These are phyloP conservation scores for Ochotona curzoniae DNA, from an alignment of 2,113 vertebrate species.

Conservation along the genomic window DNA sequence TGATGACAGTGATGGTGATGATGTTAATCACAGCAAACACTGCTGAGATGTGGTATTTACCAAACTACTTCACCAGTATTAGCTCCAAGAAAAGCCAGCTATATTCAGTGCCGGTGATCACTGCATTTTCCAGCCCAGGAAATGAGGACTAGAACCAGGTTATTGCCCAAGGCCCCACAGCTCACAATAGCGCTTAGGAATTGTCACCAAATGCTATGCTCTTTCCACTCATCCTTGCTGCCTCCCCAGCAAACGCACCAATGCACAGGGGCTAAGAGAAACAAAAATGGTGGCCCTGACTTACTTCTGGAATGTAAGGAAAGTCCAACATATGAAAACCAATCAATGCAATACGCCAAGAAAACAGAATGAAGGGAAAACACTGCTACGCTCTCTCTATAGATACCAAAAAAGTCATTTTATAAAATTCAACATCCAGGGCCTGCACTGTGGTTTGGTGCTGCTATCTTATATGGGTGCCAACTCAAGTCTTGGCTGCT, in stretches of 20 bases:
- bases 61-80: not conserved
- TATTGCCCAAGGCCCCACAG: not conserved
- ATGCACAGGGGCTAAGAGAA: not conserved
- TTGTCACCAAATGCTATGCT: not conserved
- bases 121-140: not conserved
- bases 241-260: not conserved
- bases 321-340: not conserved
- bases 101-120: rapidly evolving
- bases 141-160: not conserved
- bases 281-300: not conserved
- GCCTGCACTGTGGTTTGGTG: no score
- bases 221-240: not conserved
- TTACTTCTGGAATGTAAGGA: not conserved
- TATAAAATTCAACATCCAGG: not conserved
- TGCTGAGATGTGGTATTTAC: not conserved
- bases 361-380: not conserved
- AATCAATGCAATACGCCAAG: not conserved
- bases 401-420: not conserved
- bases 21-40: no score
- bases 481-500: no score
- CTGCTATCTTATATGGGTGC: no score
- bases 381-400: not conserved
- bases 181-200: not conserved
- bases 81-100: not conserved
- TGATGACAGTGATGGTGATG: rapidly evolving